Evolutionary conservation across 2,888 invertebrate species (phyloP).

Genomic region (Gibbula magus): DNA sequence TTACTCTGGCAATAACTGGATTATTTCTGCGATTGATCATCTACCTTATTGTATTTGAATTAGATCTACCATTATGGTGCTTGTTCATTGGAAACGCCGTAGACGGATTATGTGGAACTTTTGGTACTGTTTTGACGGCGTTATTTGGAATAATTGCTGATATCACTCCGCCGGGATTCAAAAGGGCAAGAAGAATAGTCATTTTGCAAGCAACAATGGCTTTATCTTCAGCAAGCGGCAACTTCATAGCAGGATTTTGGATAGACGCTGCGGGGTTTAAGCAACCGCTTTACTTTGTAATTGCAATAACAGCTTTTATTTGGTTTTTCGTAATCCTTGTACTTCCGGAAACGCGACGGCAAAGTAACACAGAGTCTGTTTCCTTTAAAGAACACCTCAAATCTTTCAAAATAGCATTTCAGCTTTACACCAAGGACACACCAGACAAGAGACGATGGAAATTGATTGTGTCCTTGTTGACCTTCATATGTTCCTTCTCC

Average conservation of each 20-base stretch:
- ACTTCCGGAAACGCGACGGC: slow-evolving; percentile 28
- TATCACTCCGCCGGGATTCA: slow-evolving; percentile 31
- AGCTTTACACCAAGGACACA: slow-evolving; percentile 30
- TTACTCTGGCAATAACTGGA: slow-evolving; percentile 24
- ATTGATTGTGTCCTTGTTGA: slow-evolving; percentile 20
- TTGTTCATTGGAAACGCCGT: slow-evolving; percentile 32
- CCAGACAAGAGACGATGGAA: slow-evolving; percentile 25
- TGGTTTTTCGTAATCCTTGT: slow-evolving; percentile 10
- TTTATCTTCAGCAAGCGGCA: background rate
- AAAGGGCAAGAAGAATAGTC: slow-evolving; percentile 32
- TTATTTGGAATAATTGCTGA: slow-evolving; percentile 37
- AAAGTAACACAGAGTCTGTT: background rate
- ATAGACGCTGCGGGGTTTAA: slow-evolving; percentile 29
- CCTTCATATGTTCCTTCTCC: slow-evolving; percentile 25
- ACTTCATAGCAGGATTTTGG: slow-evolving; percentile 28
- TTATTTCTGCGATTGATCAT: slow-evolving; percentile 27
- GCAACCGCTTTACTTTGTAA: slow-evolving; percentile 27
- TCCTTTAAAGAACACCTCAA: background rate
- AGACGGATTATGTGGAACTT: slow-evolving; percentile 35
- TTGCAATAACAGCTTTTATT: background rate
- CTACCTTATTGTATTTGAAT: slow-evolving; percentile 27
- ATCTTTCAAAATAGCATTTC: slow-evolving; percentile 14
- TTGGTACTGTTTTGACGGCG: slow-evolving; percentile 30
- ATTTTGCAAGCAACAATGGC: slow-evolving; percentile 33
- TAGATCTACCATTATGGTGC: slow-evolving; percentile 14